Conservation (phyloP, 2,888 invertebrate species). For the Empis stercorea region DNA sequence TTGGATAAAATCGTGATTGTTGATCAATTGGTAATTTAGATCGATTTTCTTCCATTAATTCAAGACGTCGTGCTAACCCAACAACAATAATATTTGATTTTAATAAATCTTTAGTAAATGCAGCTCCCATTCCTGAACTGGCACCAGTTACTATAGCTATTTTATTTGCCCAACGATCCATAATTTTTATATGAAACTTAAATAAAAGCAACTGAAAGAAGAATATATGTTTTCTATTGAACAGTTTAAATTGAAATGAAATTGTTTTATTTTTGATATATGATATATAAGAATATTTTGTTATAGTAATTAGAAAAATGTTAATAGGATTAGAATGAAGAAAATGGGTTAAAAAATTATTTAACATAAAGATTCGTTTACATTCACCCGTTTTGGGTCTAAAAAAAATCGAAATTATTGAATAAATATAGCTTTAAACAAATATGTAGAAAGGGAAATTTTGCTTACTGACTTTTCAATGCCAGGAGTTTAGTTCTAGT, state of each 20-base stretch:
- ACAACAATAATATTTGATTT: conserved; percentile 42
- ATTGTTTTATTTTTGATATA: not conserved
- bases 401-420: too few species aligned
- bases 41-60: conserved; percentile 21
- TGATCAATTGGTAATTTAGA: conserved; percentile 18
- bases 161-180: conserved; percentile 43
- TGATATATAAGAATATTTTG: too few species aligned
- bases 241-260: too few species aligned
- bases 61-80: conserved; percentile 36
- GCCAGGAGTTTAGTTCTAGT: too few species aligned
- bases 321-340: not conserved
- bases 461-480: too few species aligned
- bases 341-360: not conserved
- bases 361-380: not conserved
- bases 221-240: too few species aligned
- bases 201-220: too few species aligned
- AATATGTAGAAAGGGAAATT: too few species aligned
- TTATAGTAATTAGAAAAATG: too few species aligned
- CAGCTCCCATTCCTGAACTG: conserved; percentile 47
- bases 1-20: conserved; percentile 19
- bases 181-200: conserved; percentile 9
- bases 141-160: conserved; percentile 51
- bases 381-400: not conserved
- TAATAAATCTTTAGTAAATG: conserved; percentile 35
- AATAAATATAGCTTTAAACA: too few species aligned